Conservation (phyloP, 2,113 vertebrate genomes). For the Atlantisia rogersi region DNA sequence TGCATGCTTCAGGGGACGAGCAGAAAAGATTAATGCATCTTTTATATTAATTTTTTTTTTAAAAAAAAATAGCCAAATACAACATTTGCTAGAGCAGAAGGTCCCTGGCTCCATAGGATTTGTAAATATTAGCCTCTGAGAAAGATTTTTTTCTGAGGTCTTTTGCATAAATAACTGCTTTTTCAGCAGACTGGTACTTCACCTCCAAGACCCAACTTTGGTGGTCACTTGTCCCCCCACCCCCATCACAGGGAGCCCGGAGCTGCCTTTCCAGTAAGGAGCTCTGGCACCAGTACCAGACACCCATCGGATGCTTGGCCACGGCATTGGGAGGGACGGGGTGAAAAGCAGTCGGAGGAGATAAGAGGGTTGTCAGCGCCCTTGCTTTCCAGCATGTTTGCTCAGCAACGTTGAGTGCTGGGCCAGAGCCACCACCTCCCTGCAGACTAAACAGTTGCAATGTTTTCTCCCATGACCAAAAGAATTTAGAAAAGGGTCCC, state of each 20-base stretch:
- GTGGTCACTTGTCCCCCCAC: fast-evolving
- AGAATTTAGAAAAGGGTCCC: conserved; percentile 54
- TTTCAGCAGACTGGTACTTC: neutral
- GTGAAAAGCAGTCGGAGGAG: neutral
- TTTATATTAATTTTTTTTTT: neutral
- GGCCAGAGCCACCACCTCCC: conserved; percentile 45
- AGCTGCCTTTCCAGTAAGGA: neutral
- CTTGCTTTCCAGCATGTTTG: neutral
- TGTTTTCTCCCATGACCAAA: conserved; percentile 48
- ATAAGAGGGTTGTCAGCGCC: conserved; percentile 1
- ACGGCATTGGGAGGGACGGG: fast-evolving
- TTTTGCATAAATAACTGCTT: neutral
- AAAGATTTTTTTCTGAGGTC: neutral
- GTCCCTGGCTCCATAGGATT: neutral
- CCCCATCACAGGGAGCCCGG: neutral
- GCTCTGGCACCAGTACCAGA: fast-evolving
- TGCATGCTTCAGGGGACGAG: neutral
- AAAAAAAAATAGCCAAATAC: neutral
- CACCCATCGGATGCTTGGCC: neutral
- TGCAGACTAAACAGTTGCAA: conserved; percentile 48
- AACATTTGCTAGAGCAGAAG: neutral
- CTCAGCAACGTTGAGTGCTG: neutral
- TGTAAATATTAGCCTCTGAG: neutral
- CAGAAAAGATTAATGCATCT: neutral
- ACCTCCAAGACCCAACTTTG: fast-evolving